phyloP scores from a whole-genome alignment of 2,888 invertebrate species.

The Agrenia bidenticulata region DNA sequence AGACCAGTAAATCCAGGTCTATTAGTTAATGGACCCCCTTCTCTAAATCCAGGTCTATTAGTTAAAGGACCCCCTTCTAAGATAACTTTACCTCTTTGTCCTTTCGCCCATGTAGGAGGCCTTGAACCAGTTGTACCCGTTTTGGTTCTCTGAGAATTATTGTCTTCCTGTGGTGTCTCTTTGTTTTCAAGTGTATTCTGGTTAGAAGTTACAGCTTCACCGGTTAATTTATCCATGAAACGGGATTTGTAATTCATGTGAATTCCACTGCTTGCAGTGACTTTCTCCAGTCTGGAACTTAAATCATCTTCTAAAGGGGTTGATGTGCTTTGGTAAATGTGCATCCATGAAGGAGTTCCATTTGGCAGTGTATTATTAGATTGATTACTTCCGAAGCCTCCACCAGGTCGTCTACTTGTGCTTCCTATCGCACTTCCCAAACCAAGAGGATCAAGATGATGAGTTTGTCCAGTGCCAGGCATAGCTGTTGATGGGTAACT shows the following conservation, averaged over 20 bases:
- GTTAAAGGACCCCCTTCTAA: constrained; percentile 13
- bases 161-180: neutral
- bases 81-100: constrained; percentile 34
- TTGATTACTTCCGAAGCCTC: constrained; percentile 17
- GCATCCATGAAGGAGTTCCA: constrained; percentile 50
- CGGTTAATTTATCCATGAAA: neutral
- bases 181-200: neutral
- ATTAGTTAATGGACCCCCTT: too few species aligned
- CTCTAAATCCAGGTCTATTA: neutral
- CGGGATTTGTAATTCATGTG: constrained; percentile 30
- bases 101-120: constrained; percentile 44
- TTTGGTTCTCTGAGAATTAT: neutral
- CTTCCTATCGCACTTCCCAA: neutral
- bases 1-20: too few species aligned
- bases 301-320: constrained; percentile 46
- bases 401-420: neutral
- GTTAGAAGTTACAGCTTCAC: constrained; percentile 26
- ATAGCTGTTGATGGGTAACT: neutral
- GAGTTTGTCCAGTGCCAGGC: constrained; percentile 2
- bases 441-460: constrained; percentile 14
- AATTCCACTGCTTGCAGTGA: constrained; percentile 30
- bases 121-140: neutral
- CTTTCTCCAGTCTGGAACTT: constrained; percentile 45
- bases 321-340: constrained; percentile 50
- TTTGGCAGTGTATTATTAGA: constrained; percentile 34